These are phyloP conservation scores for Hirtodrosophila trivittata DNA, from an alignment of 2,888 invertebrate genomes.

Conservation along the genomic window DNA sequence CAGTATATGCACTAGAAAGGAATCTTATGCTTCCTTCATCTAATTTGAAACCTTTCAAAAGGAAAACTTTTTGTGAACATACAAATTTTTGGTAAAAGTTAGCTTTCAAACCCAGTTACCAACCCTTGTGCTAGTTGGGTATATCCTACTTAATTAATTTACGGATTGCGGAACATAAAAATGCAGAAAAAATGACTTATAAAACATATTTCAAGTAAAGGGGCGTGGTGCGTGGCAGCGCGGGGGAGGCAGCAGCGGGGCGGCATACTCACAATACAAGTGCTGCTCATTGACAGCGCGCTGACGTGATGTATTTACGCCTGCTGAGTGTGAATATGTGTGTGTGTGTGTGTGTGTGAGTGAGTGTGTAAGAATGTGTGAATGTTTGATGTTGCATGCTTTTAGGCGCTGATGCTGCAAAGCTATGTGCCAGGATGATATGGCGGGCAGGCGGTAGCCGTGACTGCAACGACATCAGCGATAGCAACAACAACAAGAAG, in stretches of 20 bases:
- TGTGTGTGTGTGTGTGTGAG: conserved; percentile 14
- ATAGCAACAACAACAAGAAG: background rate
- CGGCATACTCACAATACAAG: conserved; percentile 47
- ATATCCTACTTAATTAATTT: conserved; percentile 6
- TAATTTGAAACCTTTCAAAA: no score
- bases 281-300: conserved; percentile 73
- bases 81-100: background rate
- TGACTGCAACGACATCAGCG: conserved; percentile 44
- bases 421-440: conserved; percentile 25
- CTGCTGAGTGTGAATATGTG: conserved; percentile 8
- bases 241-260: conserved; percentile 1
- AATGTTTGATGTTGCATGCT: conserved; percentile 55
- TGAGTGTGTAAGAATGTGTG: conserved; percentile 17
- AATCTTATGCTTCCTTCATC: no score
- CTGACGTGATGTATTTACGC: conserved; percentile 74
- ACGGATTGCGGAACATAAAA: conserved; percentile 25
- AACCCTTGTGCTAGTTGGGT: no score
- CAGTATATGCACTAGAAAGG: no score
- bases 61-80: no score
- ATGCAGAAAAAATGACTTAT: conserved; percentile 62
- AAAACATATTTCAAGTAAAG: conserved; percentile 51
- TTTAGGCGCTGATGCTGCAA: conserved; percentile 63
- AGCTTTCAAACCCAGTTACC: background rate
- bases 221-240: conserved; percentile 5
- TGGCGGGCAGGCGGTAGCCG: conserved; percentile 10